Conservation (phyloP, 1,140 invertebrate genomes). For the Leptestheria dahalacensis region DNA sequence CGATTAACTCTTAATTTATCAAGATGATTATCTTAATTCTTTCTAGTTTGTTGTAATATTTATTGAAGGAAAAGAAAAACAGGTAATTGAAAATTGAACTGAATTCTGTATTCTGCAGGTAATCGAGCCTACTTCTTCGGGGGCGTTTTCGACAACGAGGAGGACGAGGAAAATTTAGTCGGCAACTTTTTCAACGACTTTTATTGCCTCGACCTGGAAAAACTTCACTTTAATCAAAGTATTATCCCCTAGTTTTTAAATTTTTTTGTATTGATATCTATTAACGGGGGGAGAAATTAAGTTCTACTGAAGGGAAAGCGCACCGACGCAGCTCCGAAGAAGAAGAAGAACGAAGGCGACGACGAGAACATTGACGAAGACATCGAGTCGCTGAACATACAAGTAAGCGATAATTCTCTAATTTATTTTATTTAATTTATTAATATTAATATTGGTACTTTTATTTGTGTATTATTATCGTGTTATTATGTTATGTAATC, state of each 20-base stretch:
- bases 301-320: slow-evolving; percentile 37
- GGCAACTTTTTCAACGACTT: slow-evolving; percentile 74
- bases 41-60: no score
- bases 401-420: background rate
- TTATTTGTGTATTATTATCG: no score
- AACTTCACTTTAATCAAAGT: slow-evolving; percentile 49
- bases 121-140: slow-evolving; percentile 56
- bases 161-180: slow-evolving; percentile 59
- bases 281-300: no score
- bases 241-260: no score
- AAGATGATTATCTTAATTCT: no score
- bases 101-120: slow-evolving; percentile 23
- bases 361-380: slow-evolving; percentile 22
- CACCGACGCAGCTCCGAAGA: no score
- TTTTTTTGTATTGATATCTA: no score
- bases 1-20: no score
- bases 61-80: no score
- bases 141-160: slow-evolving; percentile 66
- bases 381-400: background rate
- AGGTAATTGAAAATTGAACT: background rate
- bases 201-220: slow-evolving; percentile 56
- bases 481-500: no score
- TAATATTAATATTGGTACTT: no score
- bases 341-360: slow-evolving; percentile 20
- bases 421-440: no score